Base-by-base conservation (phyloP, 2,888 invertebrate species). In the Keiferia lycopersicella region DNA sequence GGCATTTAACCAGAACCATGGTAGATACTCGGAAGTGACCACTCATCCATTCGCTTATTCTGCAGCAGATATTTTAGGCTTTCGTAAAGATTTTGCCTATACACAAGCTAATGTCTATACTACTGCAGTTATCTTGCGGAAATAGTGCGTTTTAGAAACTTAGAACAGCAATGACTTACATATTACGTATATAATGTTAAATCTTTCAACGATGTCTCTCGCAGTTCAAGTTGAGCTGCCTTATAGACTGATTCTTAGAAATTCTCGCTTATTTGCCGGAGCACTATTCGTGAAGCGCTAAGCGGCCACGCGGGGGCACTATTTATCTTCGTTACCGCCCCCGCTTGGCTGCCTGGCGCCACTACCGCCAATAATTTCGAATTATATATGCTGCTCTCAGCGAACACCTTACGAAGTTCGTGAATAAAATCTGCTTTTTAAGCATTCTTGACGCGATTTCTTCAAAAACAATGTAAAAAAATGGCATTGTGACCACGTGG, bases 291-390 rank as follows among this genome's bases (percentile, higher is more conserved):
- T 34, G 39, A 12, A 22, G 53, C 39, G 53, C 39, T 51, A 51
- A 53, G 57, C 57, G 45, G 53, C 56, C 65, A 61, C 65, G 63
- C 58, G 26, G 51, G 60, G 26, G 34, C 53, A 41, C 50, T 62
- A 64, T 69, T 69, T 62, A 62, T 69, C 67, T 69, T 67, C 66
- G 66, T 69, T 69, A 66, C 61, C 26, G 22, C 59, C 38, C 45
- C 41, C 18, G 11, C 48, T 12, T 38, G 30, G 64, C 64, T n/a
- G 11, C 48, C n/a, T 38, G 30, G 64, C 64, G 64, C 65, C 58
- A 16, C 56, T 30, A 53, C 58, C 70, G 69, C 72, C 72, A 70
- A 76, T 79, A 72, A 79, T 78, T 74, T 74, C 62, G 68, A 66
- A 71, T 76, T 74, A 80, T 78, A 70, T 71, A 79, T 74, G 69